phyloP scores from a whole-genome alignment of 2,113 vertebrate genomes.

The Python bivittatus region DNA sequence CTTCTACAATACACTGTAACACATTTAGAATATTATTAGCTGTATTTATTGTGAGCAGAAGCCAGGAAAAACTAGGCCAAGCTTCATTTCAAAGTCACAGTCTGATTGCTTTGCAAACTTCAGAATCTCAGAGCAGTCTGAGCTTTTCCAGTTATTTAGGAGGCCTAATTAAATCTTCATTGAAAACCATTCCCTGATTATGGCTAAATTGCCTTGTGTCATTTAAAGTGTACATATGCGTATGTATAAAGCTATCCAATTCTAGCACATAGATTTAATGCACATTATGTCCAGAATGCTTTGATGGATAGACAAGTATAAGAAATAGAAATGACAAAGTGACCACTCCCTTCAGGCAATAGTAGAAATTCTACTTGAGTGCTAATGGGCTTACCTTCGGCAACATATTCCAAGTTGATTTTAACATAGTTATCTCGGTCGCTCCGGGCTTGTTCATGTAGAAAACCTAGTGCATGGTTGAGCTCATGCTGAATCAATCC shows the following conservation, averaged over 20 bases:
- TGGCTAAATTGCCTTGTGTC: background rate
- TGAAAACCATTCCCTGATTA: background rate
- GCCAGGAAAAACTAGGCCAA: background rate
- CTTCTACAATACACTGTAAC: background rate
- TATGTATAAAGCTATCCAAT: background rate
- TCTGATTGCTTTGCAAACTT: background rate
- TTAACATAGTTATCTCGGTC: constrained; percentile 75
- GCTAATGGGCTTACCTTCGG: constrained; percentile 57
- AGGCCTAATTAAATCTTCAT: background rate
- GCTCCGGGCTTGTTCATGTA: constrained; percentile 74
- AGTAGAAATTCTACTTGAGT: constrained; percentile 14
- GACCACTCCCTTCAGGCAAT: background rate
- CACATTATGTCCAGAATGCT: background rate
- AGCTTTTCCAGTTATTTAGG: background rate
- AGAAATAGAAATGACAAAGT: background rate
- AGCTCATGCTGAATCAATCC: constrained; percentile 76
- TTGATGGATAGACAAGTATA: too few species aligned
- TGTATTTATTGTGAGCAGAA: background rate
- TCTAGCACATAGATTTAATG: background rate
- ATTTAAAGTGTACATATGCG: background rate
- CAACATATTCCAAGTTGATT: constrained; percentile 70
- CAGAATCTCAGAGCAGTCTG: background rate
- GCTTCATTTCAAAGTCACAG: background rate
- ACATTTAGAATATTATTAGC: background rate
- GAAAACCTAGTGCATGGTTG: constrained; percentile 74